phyloP scores from a whole-genome alignment of 1,140 invertebrate genomes.

The Drosophila subobscura region DNA sequence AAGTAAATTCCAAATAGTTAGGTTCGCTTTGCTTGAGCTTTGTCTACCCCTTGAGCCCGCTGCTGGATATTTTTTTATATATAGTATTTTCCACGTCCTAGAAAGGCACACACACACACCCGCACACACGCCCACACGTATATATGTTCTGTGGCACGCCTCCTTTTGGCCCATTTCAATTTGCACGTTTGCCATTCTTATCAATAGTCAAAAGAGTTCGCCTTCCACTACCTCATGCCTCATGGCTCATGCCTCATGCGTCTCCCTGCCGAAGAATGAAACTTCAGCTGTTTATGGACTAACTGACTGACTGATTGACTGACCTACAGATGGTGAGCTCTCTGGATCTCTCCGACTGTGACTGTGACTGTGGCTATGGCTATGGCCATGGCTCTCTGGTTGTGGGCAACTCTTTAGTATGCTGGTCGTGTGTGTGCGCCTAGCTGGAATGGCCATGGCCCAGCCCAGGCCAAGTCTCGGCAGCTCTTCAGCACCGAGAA shows the following conservation, averaged over 20 bases:
- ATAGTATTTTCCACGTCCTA: constrained; percentile 17
- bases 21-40: constrained; percentile 21
- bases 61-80: constrained; percentile 20
- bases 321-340: constrained; percentile 40
- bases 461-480: constrained; percentile 8
- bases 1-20: constrained; percentile 59
- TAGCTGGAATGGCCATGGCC: constrained; percentile 14
- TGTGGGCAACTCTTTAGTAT: constrained; percentile 46
- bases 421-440: constrained; percentile 46
- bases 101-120: neutral
- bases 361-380: too few relatives aligned
- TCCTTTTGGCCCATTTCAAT: constrained; percentile 39
- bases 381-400: neutral
- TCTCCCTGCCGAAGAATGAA: constrained; percentile 33
- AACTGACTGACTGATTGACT: constrained; percentile 61
- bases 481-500: constrained; percentile 27
- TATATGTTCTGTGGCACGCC: constrained; percentile 15
- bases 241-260: neutral
- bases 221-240: neutral
- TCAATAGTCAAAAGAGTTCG: constrained; percentile 46
- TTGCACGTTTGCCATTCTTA: constrained; percentile 51
- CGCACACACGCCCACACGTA: neutral
- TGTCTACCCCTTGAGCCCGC: constrained; percentile 19
- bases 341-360: neutral
- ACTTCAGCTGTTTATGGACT: constrained; percentile 58